Conservation (phyloP, 2,888 invertebrate species). For the Meiosimyza decipiens region DNA sequence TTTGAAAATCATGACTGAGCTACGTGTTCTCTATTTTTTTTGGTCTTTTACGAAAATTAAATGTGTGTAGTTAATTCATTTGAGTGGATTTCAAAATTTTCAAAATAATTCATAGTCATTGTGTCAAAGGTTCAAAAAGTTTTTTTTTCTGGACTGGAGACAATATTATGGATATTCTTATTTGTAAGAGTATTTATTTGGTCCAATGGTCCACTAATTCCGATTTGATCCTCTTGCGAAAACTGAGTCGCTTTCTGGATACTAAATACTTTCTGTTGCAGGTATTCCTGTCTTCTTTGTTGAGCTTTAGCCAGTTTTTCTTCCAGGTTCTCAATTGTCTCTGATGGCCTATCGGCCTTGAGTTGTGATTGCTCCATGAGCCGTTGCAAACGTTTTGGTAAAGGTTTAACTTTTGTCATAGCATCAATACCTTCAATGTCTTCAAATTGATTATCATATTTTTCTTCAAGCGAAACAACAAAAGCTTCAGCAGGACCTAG, state of each 20-base stretch:
- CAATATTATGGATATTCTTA: not conserved
- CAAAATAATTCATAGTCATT: no score
- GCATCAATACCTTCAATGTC: slow-evolving; percentile 53
- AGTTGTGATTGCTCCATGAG: slow-evolving; percentile 70
- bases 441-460: slow-evolving; percentile 7
- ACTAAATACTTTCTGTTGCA: slow-evolving; percentile 59
- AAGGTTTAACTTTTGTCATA: slow-evolving; percentile 66
- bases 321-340: slow-evolving; percentile 73
- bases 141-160: no score
- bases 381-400: slow-evolving; percentile 76
- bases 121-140: no score
- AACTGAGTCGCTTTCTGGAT: slow-evolving; percentile 66
- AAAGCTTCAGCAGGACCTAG: slow-evolving; percentile 71
- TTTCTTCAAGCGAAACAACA: slow-evolving; percentile 69
- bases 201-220: slow-evolving; percentile 3
- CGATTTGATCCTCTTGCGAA: slow-evolving; percentile 46
- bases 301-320: slow-evolving; percentile 81
- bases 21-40: no score
- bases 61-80: no score
- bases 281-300: slow-evolving; percentile 71
- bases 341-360: slow-evolving; percentile 67
- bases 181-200: slow-evolving; percentile 8
- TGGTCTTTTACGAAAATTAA: no score
- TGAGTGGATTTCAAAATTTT: no score
- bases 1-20: no score